Conservation (phyloP, 2,113 vertebrate species). For the Proteles cristata region DNA sequence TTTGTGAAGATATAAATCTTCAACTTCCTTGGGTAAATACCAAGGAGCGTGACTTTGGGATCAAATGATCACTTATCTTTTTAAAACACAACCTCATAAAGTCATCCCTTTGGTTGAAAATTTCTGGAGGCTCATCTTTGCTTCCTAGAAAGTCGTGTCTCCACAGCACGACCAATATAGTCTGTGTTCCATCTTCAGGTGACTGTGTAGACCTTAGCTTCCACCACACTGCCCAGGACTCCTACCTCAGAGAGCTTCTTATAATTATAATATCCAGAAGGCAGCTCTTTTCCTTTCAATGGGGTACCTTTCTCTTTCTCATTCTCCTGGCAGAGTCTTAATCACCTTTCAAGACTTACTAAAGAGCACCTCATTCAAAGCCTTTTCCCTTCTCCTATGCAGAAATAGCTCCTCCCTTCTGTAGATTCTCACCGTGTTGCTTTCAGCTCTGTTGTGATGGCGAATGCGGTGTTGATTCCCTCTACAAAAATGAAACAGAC, state of each 20-base stretch:
- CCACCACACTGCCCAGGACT: not conserved
- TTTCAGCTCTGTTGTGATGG: not conserved
- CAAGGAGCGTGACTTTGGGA: not conserved
- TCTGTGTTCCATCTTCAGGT: not conserved
- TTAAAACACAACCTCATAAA: not conserved
- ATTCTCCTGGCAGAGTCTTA: not conserved
- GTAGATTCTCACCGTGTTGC: not conserved
- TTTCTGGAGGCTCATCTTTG: not conserved
- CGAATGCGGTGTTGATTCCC: not conserved
- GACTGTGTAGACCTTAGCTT: not conserved
- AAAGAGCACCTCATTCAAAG: not conserved
- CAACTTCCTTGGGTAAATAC: not conserved
- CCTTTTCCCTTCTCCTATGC: not conserved
- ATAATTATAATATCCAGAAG: not conserved
- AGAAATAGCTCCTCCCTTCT: not conserved
- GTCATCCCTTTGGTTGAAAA: not conserved
- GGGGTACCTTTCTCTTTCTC: not conserved
- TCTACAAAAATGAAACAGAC: not conserved
- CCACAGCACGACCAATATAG: rapidly evolving
- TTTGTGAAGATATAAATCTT: not conserved
- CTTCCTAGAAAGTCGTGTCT: not conserved
- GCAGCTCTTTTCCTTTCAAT: not conserved
- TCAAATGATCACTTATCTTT: not conserved
- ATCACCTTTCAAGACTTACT: not conserved
- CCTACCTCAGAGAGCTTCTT: not conserved